Percentiles rank a stretch among this genome's conserved stretches.
These are phyloP conservation scores for Amphibalanus amphitrite DNA, from an alignment of 1,140 invertebrate genomes.

Conservation along the genomic window DNA sequence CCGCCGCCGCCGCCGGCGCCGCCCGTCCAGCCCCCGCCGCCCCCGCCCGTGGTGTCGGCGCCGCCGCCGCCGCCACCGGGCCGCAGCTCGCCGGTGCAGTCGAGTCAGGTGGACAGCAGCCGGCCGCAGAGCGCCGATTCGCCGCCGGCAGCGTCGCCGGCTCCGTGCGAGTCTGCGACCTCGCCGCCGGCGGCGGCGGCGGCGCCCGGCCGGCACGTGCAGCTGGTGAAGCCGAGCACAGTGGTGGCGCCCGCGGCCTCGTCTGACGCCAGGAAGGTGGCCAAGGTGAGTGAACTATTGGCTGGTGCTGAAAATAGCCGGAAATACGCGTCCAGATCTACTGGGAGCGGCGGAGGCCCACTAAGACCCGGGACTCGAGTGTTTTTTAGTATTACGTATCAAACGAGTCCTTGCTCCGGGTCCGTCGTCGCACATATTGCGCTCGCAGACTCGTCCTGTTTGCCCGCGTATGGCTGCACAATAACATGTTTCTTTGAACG, in stretches of 20 bases:
- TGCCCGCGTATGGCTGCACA: no score
- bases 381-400: no score
- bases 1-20: neutral
- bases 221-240: neutral
- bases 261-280: neutral
- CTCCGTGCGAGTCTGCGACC: neutral
- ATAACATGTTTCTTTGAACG: no score
- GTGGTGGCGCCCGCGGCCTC: neutral
- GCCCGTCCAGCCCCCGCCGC: neutral
- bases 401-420: no score
- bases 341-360: no score
- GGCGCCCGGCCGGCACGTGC: neutral
- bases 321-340: no score
- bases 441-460: no score
- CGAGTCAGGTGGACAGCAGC: slow-evolving; percentile 9
- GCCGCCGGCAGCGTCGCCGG: neutral
- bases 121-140: neutral
- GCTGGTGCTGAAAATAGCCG: no score
- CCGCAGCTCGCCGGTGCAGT: slow-evolving; percentile 8
- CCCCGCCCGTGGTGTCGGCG: neutral
- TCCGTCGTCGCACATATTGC: no score
- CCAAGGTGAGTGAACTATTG: neutral
- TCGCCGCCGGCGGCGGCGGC: no score
- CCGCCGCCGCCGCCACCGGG: neutral
- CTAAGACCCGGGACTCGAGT: no score